Conservation (phyloP, 2,797 vertebrate genomes). For the Knipowitschia caucasica region DNA sequence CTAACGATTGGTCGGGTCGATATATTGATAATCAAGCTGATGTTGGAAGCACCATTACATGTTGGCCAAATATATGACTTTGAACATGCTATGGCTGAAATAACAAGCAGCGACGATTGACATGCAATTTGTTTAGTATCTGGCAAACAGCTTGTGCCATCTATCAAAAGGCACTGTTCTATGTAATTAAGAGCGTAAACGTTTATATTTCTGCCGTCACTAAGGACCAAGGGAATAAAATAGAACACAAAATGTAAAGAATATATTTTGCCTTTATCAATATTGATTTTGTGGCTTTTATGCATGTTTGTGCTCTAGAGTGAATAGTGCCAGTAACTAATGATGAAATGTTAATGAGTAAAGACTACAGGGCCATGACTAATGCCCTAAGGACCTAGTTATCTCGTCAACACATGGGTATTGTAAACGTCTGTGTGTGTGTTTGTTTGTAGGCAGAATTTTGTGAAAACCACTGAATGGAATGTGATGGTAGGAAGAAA, state of each 20-base stretch:
- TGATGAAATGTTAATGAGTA: background rate
- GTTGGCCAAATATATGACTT: constrained; percentile 13
- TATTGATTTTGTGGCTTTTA: too few relatives aligned
- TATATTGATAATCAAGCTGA: constrained; percentile 14
- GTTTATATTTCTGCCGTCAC: background rate
- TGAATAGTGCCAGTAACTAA: background rate
- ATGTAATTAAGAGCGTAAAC: background rate
- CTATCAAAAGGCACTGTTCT: background rate
- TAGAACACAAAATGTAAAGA: background rate
- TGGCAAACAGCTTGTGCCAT: background rate
- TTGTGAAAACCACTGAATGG: too few relatives aligned
- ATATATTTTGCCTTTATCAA: background rate
- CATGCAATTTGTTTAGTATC: background rate
- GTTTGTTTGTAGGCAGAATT: too few relatives aligned
- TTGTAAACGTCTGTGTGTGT: too few relatives aligned
- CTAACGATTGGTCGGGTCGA: constrained; percentile 31
- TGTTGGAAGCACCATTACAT: background rate
- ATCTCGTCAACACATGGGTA: too few relatives aligned
- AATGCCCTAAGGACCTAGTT: too few relatives aligned
- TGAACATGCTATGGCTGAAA: constrained; percentile 1
- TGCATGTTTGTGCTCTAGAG: background rate
- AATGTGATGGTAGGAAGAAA: too few relatives aligned
- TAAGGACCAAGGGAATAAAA: constrained; percentile 5
- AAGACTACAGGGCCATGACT: background rate
- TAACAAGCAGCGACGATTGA: constrained; percentile 1